Conservation (phyloP, 2,113 vertebrate species). For the Holacanthus passer region DNA sequence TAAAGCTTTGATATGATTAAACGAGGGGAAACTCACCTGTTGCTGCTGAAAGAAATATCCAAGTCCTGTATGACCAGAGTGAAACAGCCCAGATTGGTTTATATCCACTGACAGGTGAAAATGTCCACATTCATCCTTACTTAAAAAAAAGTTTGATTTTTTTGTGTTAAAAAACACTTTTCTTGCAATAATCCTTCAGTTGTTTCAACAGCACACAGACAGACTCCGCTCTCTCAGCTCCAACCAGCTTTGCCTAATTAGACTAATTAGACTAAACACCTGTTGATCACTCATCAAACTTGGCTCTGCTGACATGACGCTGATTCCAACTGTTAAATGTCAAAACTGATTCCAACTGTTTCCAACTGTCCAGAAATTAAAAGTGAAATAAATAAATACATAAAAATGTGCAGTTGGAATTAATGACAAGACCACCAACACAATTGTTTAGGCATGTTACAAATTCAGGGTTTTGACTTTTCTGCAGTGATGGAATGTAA, state of each 20-base stretch:
- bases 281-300: too few relatives aligned
- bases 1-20: too few relatives aligned
- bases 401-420: background rate
- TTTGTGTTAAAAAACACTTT: background rate
- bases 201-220: background rate
- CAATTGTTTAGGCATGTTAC: too few relatives aligned
- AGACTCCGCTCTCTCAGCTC: background rate
- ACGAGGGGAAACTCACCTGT: background rate
- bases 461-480: too few relatives aligned
- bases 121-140: background rate
- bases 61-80: background rate
- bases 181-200: accelerated
- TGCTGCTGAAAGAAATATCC: too few relatives aligned
- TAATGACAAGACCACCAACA: too few relatives aligned
- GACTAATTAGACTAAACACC: background rate
- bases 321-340: background rate
- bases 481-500: background rate
- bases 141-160: background rate
- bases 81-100: too few relatives aligned
- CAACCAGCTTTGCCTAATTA: background rate
- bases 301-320: too few relatives aligned
- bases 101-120: background rate
- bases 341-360: background rate
- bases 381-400: background rate
- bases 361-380: background rate